Evolutionary conservation across 2,888 invertebrate genomes (phyloP).

Genomic region (Hirtodrosophila duncani): DNA sequence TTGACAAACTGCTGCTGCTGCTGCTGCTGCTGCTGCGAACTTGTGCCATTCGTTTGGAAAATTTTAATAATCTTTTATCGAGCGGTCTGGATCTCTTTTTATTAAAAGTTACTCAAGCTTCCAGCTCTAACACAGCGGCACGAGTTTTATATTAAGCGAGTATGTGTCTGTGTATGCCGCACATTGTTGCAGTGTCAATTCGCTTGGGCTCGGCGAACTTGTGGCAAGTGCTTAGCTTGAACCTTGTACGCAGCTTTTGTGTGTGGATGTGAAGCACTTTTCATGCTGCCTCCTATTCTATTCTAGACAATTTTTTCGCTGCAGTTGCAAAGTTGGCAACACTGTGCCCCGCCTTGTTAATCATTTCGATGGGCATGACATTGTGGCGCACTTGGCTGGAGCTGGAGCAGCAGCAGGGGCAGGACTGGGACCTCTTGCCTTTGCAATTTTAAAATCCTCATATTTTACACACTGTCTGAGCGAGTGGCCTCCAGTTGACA

Average conservation of each 20-base stretch:
- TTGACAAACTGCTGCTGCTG: conserved; percentile 52
- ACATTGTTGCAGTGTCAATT: conserved; percentile 56
- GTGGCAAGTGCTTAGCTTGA: conserved; percentile 50
- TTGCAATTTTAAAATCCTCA: conserved; percentile 21
- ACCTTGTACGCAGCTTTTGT: conserved; percentile 48
- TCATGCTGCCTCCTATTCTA: not conserved
- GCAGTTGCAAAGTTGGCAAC: conserved; percentile 24
- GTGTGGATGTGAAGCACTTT: conserved; percentile 18
- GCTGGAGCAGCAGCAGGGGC: too few relatives aligned
- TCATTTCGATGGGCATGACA: conserved; percentile 50
- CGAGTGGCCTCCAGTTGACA: conserved; percentile 3
- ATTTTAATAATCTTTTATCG: conserved; percentile 74
- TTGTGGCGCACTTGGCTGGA: conserved; percentile 21
- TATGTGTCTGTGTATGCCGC: conserved; percentile 19
- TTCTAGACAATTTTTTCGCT: conserved; percentile 14
- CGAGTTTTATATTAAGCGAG: conserved; percentile 27
- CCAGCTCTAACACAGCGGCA: too few relatives aligned
- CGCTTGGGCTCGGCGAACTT: conserved; percentile 38
- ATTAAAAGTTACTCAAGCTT: conserved; percentile 36
- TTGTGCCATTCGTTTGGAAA: conserved; percentile 60
- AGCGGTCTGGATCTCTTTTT: conserved; percentile 38
- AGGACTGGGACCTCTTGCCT: conserved; percentile 8
- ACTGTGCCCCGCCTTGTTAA: conserved; percentile 42
- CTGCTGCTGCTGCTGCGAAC: too few relatives aligned
- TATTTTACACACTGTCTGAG: conserved; percentile 1